These are phyloP conservation scores for Scaptomyza pallida DNA, from an alignment of 1,140 invertebrate species.

Conservation along the genomic window DNA sequence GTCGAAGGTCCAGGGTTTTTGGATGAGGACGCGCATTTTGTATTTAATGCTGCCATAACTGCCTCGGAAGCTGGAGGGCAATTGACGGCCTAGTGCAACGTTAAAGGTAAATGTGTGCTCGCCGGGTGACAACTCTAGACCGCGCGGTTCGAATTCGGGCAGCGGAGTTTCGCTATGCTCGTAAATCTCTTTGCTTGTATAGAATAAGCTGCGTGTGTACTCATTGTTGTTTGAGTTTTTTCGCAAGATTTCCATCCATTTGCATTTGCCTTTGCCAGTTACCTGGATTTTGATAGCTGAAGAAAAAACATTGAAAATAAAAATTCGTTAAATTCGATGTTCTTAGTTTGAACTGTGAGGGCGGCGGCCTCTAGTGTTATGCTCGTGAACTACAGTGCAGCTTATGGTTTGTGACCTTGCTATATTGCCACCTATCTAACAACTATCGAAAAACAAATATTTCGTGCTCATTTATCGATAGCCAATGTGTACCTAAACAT, in stretches of 20 bases:
- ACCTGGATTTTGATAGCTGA: conserved; percentile 80
- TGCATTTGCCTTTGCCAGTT: conserved; percentile 82
- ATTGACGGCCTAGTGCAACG: conserved; percentile 56
- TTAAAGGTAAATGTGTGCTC: conserved; percentile 75
- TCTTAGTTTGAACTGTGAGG: neutral
- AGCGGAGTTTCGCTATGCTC: conserved; percentile 71
- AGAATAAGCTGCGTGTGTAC: conserved; percentile 72
- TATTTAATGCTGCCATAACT: conserved; percentile 81
- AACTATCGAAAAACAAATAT: neutral
- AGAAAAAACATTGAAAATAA: neutral
- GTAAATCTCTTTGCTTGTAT: conserved; percentile 81
- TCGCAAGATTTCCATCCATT: conserved; percentile 80
- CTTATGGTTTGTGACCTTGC: conserved; percentile 12
- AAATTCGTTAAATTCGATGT: neutral
- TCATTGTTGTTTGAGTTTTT: conserved; percentile 77
- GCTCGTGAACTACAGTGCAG: neutral
- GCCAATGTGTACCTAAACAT: neutral
- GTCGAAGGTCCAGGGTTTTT: conserved; percentile 78
- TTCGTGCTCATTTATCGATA: conserved; percentile 20
- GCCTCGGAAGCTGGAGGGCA: conserved; percentile 77
- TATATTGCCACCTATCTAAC: neutral
- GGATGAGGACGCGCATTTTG: conserved; percentile 79
- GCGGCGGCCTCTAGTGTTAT: conserved; percentile 2
- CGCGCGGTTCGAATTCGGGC: conserved; percentile 71
- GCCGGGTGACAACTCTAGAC: conserved; percentile 68